Evolutionary conservation across 2,113 vertebrate species (phyloP), one percentile per base, ranked within the genome.

Genomic region (Zosterops hypoxanthus): DNA sequence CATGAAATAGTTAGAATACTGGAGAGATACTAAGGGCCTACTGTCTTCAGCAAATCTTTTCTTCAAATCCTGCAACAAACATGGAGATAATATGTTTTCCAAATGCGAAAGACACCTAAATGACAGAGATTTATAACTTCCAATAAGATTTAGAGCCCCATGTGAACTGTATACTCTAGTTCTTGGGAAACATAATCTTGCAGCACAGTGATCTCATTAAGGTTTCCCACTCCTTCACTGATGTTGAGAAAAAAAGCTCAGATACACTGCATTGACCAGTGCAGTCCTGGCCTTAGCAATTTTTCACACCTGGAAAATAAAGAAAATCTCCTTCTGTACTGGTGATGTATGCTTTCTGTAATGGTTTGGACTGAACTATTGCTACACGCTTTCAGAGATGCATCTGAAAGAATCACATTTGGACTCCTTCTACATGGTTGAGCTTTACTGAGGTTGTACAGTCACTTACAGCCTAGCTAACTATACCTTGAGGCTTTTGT

Each of bases 381-480:
- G 11, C 34, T 59, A 9, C 8, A 46, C 7, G 2, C 39, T 24
- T 34, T 12, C 31, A 64, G 39, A 55, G 12, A 36, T 0, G 1
- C 8, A 36, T 17, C 18, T 36, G 19, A n/a, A 69, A 78, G 22
- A 88, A 63, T 11, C 4, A 7, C 12, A 33, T 31, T 20, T 91
- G 6, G 12, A 31, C 6, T 66, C 20, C 5, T 53, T 20, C 13
- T 34, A 29, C 12, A 5, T 9, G 5, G 16, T 34, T 31, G 44
- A 79, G 31, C 2, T 47, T 4, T 65, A 33, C 9, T 52, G 24
- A 87, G n/a, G 13, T 23, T 12, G 21, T 20, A 13, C 10, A 44
- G 15, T 36, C 46, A 13, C 22, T 17, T 36, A 33, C 31, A 76
- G 8, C 29, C 16, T 42, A 65, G 15, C 1, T 29, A 60, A 24